Percentiles rank a stretch among this genome's conserved stretches.
phyloP scores from a whole-genome alignment of 2,888 invertebrate species.

The Acholoe squamosa region DNA sequence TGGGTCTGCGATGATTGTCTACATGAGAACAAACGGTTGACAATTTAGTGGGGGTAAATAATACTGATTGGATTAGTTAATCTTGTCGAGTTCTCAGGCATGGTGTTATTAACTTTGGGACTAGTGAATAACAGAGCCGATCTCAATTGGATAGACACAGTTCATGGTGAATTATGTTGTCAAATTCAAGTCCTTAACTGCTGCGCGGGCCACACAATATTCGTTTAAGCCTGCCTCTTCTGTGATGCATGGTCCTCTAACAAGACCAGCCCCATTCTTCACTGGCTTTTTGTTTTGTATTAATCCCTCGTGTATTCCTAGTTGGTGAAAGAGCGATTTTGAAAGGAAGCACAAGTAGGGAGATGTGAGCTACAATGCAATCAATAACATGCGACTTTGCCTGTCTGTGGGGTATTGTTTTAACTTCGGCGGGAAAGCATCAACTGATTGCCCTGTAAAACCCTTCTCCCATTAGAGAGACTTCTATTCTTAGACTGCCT shows the following conservation, averaged over 20 bases:
- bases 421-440: neutral
- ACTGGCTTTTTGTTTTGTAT: neutral
- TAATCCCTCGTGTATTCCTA: neutral
- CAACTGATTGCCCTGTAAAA: conserved; percentile 5
- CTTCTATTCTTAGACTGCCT: neutral
- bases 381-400: conserved; percentile 11
- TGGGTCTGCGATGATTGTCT: too few species aligned
- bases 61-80: neutral
- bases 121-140: neutral
- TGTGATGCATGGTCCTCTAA: neutral
- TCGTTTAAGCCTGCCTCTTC: too few species aligned
- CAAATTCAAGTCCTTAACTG: too few species aligned
- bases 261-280: conserved; percentile 19
- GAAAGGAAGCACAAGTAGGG: neutral
- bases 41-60: too few species aligned
- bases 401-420: neutral
- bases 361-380: neutral
- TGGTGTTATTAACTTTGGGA: neutral
- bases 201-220: too few species aligned
- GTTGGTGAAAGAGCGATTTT: neutral
- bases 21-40: too few species aligned
- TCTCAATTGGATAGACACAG: too few species aligned
- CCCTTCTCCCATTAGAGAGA: neutral
- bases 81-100: neutral
- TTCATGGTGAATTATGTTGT: too few species aligned